Percentiles rank a stretch among this genome's conserved stretches.
Evolutionary conservation across 2,888 invertebrate genomes (phyloP).

Genomic region (Cinara cedri): DNA sequence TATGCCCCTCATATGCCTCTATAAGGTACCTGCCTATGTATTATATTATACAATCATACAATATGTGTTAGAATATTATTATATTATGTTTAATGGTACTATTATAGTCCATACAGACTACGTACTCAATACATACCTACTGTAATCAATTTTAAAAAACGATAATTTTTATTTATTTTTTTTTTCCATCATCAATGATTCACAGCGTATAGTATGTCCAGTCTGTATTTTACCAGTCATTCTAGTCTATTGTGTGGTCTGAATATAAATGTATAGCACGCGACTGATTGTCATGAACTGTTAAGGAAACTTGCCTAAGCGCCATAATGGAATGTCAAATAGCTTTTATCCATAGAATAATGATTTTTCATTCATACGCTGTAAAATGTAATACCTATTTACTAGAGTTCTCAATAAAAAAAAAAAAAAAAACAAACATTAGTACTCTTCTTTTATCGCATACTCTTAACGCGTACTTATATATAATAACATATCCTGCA

Average conservation of each 20-base stretch:
- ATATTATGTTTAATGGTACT: too few relatives aligned
- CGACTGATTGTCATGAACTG: conserved; percentile 50
- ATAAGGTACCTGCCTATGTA: too few relatives aligned
- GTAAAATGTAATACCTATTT: conserved; percentile 32
- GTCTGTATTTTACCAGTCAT: conserved; percentile 56
- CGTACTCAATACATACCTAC: conserved; percentile 16
- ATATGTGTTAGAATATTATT: neutral
- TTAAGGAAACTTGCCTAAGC: conserved; percentile 56
- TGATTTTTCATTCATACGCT: conserved; percentile 52
- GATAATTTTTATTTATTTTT: conserved; percentile 19
- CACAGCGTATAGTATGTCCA: conserved; percentile 41
- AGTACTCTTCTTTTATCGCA: neutral
- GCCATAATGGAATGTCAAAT: conserved; percentile 56
- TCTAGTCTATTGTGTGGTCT: conserved; percentile 54
- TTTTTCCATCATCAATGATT: conserved; percentile 39
- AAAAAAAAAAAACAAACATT: conserved; percentile 21
- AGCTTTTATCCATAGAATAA: conserved; percentile 51
- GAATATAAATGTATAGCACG: conserved; percentile 55
- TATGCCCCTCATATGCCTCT: too few relatives aligned
- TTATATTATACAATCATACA: neutral
- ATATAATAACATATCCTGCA: neutral
- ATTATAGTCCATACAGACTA: neutral
- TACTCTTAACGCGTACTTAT: neutral
- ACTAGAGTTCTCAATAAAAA: conserved; percentile 35
- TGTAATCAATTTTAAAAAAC: conserved; percentile 44